phyloP scores from a whole-genome alignment of 2,797 vertebrate genomes.

The Urocyon cinereoargenteus region DNA sequence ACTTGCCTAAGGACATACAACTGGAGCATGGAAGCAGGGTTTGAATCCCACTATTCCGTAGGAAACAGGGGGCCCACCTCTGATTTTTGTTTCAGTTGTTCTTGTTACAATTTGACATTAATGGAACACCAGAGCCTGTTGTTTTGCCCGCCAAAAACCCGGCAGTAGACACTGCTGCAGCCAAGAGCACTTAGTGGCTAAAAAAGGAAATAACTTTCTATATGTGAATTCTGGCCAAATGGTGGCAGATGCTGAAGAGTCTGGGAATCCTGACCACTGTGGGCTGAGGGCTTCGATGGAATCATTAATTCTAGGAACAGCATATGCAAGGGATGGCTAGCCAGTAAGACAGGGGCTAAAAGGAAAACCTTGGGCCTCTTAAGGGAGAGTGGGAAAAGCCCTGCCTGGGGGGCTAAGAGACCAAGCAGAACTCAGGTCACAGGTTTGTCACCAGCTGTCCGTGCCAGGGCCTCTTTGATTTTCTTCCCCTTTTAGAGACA shows the following conservation, averaged over 20 bases:
- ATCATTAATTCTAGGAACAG: slow-evolving; percentile 34
- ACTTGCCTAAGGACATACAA: not conserved
- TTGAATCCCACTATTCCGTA: not conserved
- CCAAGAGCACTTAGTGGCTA: slow-evolving; percentile 67
- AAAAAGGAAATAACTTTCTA: slow-evolving; percentile 82
- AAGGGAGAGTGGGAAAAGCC: not conserved
- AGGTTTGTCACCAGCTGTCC: not conserved
- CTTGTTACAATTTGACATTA: slow-evolving; percentile 36
- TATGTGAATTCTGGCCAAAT: slow-evolving; percentile 74
- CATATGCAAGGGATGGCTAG: not conserved
- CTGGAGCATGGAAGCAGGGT: not conserved
- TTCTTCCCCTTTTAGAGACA: not conserved
- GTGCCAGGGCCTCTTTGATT: not conserved
- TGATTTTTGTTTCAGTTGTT: not conserved
- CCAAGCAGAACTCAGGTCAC: not conserved
- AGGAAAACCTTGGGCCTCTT: not conserved
- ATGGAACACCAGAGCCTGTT: not conserved
- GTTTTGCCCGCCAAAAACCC: not conserved
- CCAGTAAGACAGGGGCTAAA: not conserved
- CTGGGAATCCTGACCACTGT: slow-evolving; percentile 63
- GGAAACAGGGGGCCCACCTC: not conserved
- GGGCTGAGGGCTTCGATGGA: not conserved
- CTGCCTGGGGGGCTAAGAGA: not conserved
- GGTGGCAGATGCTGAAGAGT: slow-evolving; percentile 60
- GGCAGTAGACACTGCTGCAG: not conserved